These are phyloP conservation scores for Formica aserva DNA, from an alignment of 2,888 invertebrate genomes.

Conservation along the genomic window DNA sequence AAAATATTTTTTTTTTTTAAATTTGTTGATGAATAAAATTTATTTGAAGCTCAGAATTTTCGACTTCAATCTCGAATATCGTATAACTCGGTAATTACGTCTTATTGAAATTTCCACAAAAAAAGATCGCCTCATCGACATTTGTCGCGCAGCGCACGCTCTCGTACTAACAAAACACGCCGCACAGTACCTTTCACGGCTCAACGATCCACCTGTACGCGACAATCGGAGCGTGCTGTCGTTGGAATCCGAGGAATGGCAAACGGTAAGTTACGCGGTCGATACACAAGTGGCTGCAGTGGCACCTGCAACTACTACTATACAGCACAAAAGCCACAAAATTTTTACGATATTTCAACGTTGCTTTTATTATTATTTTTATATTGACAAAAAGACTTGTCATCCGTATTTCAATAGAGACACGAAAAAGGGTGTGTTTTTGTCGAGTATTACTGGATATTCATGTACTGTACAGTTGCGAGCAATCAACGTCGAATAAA, in stretches of 20 bases:
- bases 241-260: slow-evolving; percentile 48
- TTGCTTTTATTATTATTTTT: not conserved
- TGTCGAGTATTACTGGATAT: not conserved
- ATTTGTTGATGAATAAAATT: not conserved
- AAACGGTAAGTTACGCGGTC: slow-evolving; percentile 35
- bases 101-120: not conserved
- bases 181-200: slow-evolving; percentile 33
- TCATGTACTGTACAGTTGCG: not conserved
- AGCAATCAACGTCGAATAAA: not conserved
- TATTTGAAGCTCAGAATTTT: not conserved
- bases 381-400: not conserved
- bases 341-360: not conserved
- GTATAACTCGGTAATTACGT: not conserved
- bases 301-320: not conserved
- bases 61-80: not conserved
- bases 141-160: not conserved
- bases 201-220: slow-evolving; percentile 51
- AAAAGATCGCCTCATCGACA: not conserved
- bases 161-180: slow-evolving; percentile 1
- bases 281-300: slow-evolving; percentile 57
- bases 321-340: not conserved
- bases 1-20: not conserved
- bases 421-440: not conserved
- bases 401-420: slow-evolving; percentile 4
- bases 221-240: slow-evolving; percentile 50